A percentile compares a stretch with the other conserved stretches of the same genome.
Conservation (phyloP, 2,113 vertebrate genomes). For the Corythaixoides concolor region DNA sequence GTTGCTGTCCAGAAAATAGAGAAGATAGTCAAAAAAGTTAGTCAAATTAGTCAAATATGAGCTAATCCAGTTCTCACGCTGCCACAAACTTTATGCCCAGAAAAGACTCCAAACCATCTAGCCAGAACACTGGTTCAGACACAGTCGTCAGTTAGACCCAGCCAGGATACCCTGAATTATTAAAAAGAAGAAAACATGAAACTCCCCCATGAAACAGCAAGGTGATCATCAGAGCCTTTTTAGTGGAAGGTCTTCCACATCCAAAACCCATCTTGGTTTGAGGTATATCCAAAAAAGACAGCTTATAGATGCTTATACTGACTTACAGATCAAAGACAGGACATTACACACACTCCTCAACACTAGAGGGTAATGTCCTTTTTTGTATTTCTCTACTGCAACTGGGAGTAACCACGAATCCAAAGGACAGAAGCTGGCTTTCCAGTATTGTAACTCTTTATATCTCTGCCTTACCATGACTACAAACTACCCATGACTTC, state of each 20-base stretch:
- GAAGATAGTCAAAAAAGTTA: neutral
- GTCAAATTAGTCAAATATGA: neutral
- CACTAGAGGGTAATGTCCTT: neutral
- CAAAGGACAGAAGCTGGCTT: neutral
- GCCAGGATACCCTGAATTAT: neutral
- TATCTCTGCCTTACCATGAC: neutral
- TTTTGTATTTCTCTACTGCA: neutral
- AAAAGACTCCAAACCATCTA: neutral
- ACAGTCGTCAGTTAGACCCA: neutral
- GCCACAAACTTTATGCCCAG: neutral
- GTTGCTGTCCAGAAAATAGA: neutral
- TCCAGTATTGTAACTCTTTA: neutral
- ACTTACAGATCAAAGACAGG: neutral
- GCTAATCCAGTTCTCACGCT: neutral
- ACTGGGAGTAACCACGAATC: neutral
- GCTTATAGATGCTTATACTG: neutral
- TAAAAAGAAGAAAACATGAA: neutral
- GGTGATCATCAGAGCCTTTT: neutral
- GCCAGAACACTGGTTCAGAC: neutral
- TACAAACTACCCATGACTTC: neutral
- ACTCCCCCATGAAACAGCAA: neutral
- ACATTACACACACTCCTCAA: neutral
- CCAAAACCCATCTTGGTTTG: neutral
- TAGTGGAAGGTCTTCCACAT: neutral
- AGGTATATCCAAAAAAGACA: neutral